phyloP scores from a whole-genome alignment of 2,797 vertebrate species.

The Intellagama lesueurii region DNA sequence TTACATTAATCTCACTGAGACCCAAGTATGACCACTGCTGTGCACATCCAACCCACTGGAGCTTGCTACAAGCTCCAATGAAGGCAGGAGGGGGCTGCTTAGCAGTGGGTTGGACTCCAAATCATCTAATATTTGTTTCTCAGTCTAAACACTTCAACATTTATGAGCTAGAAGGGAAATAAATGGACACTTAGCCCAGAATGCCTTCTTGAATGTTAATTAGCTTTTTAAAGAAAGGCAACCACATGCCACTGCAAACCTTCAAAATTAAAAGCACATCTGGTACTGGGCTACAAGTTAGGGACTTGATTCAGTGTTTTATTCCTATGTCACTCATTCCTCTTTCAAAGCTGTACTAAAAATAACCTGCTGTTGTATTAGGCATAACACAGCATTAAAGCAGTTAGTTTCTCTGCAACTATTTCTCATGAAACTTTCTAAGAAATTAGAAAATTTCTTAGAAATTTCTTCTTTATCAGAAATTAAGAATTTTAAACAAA shows the following conservation, averaged over 20 bases:
- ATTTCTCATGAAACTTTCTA: background rate
- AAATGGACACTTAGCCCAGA: background rate
- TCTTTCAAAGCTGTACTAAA: background rate
- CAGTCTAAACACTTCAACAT: background rate
- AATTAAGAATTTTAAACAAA: background rate
- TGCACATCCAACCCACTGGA: background rate
- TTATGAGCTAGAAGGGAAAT: background rate
- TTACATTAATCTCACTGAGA: background rate
- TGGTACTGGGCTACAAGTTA: background rate
- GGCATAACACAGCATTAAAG: background rate
- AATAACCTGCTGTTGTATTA: background rate
- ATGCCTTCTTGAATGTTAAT: background rate
- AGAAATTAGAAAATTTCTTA: background rate
- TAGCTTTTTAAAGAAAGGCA: background rate
- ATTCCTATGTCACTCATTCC: background rate
- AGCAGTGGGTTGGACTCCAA: background rate
- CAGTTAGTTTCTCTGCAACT: background rate
- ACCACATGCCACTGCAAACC: too few relatives aligned
- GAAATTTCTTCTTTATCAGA: background rate
- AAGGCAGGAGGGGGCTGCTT: background rate
- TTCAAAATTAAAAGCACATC: background rate
- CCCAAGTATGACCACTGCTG: background rate
- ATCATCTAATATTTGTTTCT: background rate
- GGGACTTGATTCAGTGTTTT: background rate
- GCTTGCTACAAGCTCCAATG: background rate